Percentiles rank a stretch among this genome's conserved stretches.
Evolutionary conservation across 2,113 vertebrate species (phyloP).

Genomic region (Tapirus terrestris): DNA sequence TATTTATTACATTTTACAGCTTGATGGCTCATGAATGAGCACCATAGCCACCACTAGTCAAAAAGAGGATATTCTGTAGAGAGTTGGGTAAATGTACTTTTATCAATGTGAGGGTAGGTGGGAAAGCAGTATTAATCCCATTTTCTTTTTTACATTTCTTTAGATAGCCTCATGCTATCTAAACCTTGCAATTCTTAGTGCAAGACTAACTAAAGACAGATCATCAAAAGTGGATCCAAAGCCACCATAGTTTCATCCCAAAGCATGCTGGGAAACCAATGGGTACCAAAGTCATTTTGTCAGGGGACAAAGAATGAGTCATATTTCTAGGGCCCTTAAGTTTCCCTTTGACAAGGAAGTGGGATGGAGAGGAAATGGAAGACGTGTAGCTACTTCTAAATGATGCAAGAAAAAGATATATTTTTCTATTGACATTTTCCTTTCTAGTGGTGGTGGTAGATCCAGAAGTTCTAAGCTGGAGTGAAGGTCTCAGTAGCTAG

Average conservation of each 20-base stretch:
- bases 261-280: not conserved
- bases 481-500: not conserved
- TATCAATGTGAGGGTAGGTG: not conserved
- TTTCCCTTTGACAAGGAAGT: not conserved
- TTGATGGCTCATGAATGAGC: not conserved
- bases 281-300: not conserved
- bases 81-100: not conserved
- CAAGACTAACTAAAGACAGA: not conserved
- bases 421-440: not conserved
- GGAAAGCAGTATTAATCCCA: not conserved
- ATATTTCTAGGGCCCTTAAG: not conserved
- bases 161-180: not conserved
- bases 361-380: not conserved
- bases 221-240: not conserved
- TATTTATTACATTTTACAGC: constrained; percentile 16
- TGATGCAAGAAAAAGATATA: not conserved
- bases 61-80: not conserved
- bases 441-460: not conserved
- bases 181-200: not conserved
- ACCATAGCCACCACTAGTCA: not conserved
- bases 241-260: not conserved
- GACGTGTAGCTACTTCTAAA: not conserved
- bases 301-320: not conserved
- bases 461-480: not conserved
- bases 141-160: not conserved